phyloP scores from a whole-genome alignment of 2,888 invertebrate genomes.

The Gryllus longicercus region DNA sequence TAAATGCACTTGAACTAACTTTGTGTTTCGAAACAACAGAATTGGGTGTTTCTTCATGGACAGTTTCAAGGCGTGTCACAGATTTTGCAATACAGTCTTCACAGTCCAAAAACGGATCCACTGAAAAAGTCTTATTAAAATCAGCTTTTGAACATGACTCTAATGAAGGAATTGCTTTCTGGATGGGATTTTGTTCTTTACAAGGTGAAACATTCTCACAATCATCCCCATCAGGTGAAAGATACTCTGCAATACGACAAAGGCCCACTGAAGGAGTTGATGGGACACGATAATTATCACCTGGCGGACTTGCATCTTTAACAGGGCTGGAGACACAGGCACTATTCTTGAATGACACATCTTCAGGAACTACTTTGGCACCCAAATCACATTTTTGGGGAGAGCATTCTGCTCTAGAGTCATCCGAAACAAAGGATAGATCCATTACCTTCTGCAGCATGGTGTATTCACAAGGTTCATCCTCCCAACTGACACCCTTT shows the following conservation, averaged over 20 bases:
- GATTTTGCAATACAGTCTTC: no score
- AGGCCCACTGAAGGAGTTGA: not conserved
- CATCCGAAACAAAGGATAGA: not conserved
- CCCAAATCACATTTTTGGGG: not conserved
- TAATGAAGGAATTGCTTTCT: no score
- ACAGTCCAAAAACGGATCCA: no score
- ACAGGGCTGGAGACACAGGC: not conserved
- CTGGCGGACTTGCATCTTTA: not conserved
- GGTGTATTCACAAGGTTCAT: slow-evolving; percentile 21
- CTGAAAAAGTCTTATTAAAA: no score
- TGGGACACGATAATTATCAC: not conserved
- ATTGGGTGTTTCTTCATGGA: no score
- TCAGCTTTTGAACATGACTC: no score
- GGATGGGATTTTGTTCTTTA: no score
- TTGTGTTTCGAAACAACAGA: no score
- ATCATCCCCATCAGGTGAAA: not conserved
- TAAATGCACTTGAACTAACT: no score
- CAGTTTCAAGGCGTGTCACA: no score
- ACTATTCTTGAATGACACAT: not conserved
- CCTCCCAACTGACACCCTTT: slow-evolving; percentile 57
- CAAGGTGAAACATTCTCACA: no score
- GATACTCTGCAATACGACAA: not conserved
- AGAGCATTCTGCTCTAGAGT: not conserved
- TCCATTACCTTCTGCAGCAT: slow-evolving; percentile 4
- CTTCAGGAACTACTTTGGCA: not conserved